Evolutionary conservation across 2,113 vertebrate species (phyloP), one percentile per base, ranked within the genome.

Genomic region (Galemys pyrenaicus): DNA sequence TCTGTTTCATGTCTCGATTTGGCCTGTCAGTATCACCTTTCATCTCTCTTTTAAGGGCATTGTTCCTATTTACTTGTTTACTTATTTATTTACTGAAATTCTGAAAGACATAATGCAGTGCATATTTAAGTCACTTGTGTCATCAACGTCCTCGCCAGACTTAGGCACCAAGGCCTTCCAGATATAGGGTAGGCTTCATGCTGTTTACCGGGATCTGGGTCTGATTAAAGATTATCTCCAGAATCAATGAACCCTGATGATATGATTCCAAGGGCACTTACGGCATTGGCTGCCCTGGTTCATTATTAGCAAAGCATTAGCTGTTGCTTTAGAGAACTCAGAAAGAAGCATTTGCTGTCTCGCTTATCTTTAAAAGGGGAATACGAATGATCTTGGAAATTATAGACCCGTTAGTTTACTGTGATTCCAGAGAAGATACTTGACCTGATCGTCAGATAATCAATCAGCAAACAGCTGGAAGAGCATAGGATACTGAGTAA

Each of bases 351-450:
- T 92, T 93, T 94, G 74, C 93, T 94, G 91, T 96, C 94, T 95
- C 94, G 92, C 94, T 97, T 96, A 95, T 96, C 94, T 97, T 94
- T 95, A 97, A 95, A 96, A 96, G 92, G 58, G 78, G 60, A 96
- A 93, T 97, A 96, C 41, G 75, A 95, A 96, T 95, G 96, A 96
- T 97, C 93, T 92, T 93, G 94, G 91, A 96, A 97, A 95, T 96
- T 96, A 96, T 96, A 96, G 96, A 97, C 96, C 95, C 2, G 62
- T 96, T 96, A 97, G 97, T 96, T 96, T 97, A 96, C 96, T 96
- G 92, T 94, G 95, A 97, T 97, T 97, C 97, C 84, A 91, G 89
- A 95, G 93, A 96, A 96, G 96, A 96, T 95, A 97, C 96, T 97
- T 96, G 97, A 96, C 96, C 96, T 86, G 96, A 94, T 96, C 87